phyloP scores from a whole-genome alignment of 2,113 vertebrate genomes.

The Anhinga anhinga region DNA sequence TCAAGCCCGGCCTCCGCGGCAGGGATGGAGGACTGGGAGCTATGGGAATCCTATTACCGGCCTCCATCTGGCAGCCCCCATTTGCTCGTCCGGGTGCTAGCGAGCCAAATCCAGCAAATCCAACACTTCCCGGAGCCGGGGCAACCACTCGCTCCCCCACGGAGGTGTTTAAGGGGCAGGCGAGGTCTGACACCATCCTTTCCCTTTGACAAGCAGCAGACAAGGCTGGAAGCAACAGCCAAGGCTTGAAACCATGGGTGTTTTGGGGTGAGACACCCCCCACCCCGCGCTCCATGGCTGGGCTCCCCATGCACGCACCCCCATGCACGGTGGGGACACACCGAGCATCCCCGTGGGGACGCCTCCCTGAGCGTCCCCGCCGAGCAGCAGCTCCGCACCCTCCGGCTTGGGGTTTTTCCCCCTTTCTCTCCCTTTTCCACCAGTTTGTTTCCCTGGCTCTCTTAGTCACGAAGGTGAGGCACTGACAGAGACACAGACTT shows the following conservation, averaged over 20 bases:
- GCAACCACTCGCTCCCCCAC: rapidly evolving
- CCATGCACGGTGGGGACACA: rapidly evolving
- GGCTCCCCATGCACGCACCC: rapidly evolving
- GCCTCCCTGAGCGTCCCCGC: not conserved
- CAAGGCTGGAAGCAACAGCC: rapidly evolving
- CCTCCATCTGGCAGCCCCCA: not conserved
- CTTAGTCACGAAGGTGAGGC: constrained; percentile 67
- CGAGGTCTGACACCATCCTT: rapidly evolving
- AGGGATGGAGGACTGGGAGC: not conserved
- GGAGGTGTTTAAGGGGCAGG: not conserved
- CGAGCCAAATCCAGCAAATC: not conserved
- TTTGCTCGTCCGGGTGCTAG: rapidly evolving
- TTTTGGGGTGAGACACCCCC: not conserved
- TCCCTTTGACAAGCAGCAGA: not conserved
- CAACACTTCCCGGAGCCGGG: not conserved
- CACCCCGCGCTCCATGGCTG: rapidly evolving
- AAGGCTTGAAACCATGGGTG: rapidly evolving
- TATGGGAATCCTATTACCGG: not conserved
- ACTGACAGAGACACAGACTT: constrained; percentile 58
- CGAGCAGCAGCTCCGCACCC: not conserved
- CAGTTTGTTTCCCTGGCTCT: constrained; percentile 26
- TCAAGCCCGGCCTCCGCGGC: rapidly evolving
- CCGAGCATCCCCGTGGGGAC: rapidly evolving
- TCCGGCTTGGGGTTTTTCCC: not conserved
- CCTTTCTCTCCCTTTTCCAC: constrained; percentile 12